Evolutionary conservation across 2,797 vertebrate genomes (phyloP).

Genomic region (Phrynocephalus forsythii): DNA sequence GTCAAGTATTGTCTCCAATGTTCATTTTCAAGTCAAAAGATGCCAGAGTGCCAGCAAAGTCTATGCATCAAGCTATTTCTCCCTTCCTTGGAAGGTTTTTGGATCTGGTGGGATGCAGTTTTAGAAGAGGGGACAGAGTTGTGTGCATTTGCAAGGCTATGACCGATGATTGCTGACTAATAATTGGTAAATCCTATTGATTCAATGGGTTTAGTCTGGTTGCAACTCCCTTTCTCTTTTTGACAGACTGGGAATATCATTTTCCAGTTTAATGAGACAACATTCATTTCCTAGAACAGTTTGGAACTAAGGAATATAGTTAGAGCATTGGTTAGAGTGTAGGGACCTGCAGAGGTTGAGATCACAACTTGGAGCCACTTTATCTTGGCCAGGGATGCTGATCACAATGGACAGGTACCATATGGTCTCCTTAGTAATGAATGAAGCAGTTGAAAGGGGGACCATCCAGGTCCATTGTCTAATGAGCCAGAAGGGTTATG

Average conservation of each 20-base stretch:
- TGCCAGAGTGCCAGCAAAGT: too few species aligned
- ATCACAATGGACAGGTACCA: constrained; percentile 55
- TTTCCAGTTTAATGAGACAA: constrained; percentile 41
- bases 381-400: constrained; percentile 53
- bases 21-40: too few species aligned
- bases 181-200: too few species aligned
- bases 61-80: too few species aligned
- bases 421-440: constrained; percentile 67
- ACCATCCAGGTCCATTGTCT: constrained; percentile 40
- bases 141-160: too few species aligned
- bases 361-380: constrained; percentile 53
- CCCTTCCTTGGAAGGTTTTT: too few species aligned
- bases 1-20: too few species aligned
- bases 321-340: constrained; percentile 47
- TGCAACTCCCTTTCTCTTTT: not conserved
- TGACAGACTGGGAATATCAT: not conserved
- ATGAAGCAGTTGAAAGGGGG: constrained; percentile 60
- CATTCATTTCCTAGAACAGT: constrained; percentile 1
- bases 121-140: too few species aligned
- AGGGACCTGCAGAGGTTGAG: constrained; percentile 30
- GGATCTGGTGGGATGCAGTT: too few species aligned
- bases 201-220: too few species aligned
- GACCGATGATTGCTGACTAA: too few species aligned
- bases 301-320: constrained; percentile 54
- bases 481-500: constrained; percentile 58